A percentile compares a stretch with the other conserved stretches of the same genome.
These are phyloP conservation scores for Netelia melanura DNA, from an alignment of 2,888 invertebrate genomes.

Conservation along the genomic window DNA sequence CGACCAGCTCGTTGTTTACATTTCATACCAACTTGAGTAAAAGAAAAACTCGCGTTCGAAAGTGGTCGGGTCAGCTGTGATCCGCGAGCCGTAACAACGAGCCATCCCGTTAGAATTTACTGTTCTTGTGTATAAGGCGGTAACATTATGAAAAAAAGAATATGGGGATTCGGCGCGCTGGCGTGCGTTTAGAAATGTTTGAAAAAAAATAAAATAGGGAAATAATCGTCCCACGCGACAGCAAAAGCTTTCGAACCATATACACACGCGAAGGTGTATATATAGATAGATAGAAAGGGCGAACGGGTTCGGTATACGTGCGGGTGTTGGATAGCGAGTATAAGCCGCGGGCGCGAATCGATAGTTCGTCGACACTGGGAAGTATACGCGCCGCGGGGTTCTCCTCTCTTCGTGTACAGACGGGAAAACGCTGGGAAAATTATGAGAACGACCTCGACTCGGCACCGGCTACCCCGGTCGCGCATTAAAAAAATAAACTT, in stretches of 20 bases:
- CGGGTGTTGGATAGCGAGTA: slow-evolving; percentile 42
- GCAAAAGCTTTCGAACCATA: slow-evolving; percentile 11
- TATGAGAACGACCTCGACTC: slow-evolving; percentile 39
- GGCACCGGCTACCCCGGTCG: neutral
- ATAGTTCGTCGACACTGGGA: slow-evolving; percentile 81
- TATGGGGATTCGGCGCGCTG: neutral
- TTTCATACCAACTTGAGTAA: slow-evolving; percentile 23
- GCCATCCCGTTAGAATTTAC: slow-evolving; percentile 72
- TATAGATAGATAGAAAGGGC: slow-evolving; percentile 12
- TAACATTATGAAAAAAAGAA: neutral
- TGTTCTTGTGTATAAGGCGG: slow-evolving; percentile 53
- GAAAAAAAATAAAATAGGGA: slow-evolving; percentile 1
- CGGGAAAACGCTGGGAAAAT: slow-evolving; percentile 63
- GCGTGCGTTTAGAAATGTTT: slow-evolving; percentile 29
- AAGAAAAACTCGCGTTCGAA: slow-evolving; percentile 53
- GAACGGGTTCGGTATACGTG: neutral
- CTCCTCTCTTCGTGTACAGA: slow-evolving; percentile 42
- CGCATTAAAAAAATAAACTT: slow-evolving; percentile 43
- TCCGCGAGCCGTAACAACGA: slow-evolving; percentile 68
- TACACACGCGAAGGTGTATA: slow-evolving; percentile 4
- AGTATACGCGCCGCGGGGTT: slow-evolving; percentile 36
- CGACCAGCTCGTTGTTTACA: slow-evolving; percentile 43
- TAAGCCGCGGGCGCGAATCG: slow-evolving; percentile 74
- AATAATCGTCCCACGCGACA: slow-evolving; percentile 31
- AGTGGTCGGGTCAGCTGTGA: slow-evolving; percentile 63